A percentile compares a stretch with the other conserved stretches of the same genome.
phyloP scores from a whole-genome alignment of 2,888 invertebrate species.

The Apantesis nais region DNA sequence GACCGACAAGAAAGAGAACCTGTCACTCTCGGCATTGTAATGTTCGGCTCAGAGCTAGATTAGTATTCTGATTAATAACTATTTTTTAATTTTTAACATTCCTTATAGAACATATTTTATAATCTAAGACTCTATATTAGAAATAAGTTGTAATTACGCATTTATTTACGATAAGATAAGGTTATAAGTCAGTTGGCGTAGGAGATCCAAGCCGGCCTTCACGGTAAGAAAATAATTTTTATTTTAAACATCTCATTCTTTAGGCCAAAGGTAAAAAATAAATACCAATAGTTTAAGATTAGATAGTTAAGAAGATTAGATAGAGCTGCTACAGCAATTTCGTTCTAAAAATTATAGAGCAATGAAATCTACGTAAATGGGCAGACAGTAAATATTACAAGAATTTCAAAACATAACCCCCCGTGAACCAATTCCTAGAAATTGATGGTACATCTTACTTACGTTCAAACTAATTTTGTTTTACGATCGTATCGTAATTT shows the following conservation, averaged over 20 bases:
- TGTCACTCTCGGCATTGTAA: too few relatives aligned
- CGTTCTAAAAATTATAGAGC: not conserved
- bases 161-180: not conserved
- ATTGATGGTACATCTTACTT: not conserved
- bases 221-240: not conserved
- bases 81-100: too few relatives aligned
- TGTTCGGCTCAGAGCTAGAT: too few relatives aligned
- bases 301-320: not conserved
- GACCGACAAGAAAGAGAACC: too few relatives aligned
- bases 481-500: conserved; percentile 33
- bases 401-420: conserved; percentile 1
- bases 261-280: not conserved
- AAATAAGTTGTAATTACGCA: not conserved
- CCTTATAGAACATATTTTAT: too few relatives aligned
- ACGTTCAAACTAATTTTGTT: conserved; percentile 10
- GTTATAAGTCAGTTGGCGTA: not conserved
- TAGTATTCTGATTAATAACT: too few relatives aligned
- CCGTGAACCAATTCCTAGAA: not conserved
- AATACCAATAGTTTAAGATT: not conserved
- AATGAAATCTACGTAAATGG: not conserved
- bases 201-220: not conserved
- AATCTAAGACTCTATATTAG: too few relatives aligned
- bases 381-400: not conserved
- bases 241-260: too few relatives aligned
- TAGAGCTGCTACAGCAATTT: not conserved